Conservation (phyloP, 2,113 vertebrate species). For the Rhombomys opimus region DNA sequence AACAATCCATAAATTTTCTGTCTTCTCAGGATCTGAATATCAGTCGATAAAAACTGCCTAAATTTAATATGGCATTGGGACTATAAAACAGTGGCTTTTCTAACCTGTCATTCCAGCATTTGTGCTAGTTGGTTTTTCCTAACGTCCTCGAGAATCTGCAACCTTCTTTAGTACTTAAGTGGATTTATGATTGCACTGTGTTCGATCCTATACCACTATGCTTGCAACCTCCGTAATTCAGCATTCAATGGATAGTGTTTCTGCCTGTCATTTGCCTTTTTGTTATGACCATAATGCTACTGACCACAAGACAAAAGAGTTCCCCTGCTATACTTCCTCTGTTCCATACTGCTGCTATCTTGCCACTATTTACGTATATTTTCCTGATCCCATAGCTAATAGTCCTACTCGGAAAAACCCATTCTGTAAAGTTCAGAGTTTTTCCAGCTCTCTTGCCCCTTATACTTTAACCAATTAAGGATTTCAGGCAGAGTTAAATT, state of each 20-base stretch:
- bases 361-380: background rate
- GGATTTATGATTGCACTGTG: background rate
- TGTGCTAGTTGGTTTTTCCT: too few relatives aligned
- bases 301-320: background rate
- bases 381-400: background rate
- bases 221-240: background rate
- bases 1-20: background rate
- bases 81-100: background rate
- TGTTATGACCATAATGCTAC: background rate
- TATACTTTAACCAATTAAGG: background rate
- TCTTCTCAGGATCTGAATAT: background rate
- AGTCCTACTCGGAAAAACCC: too few relatives aligned
- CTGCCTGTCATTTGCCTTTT: background rate
- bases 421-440: background rate
- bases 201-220: background rate
- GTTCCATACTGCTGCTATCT: background rate
- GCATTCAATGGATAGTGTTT: background rate
- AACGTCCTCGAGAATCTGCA: background rate
- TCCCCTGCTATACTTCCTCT: background rate
- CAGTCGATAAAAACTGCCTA: background rate
- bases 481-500: background rate
- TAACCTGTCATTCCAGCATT: background rate
- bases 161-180: background rate
- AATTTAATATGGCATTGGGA: background rate
- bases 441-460: background rate